Base-by-base conservation (phyloP, 1,140 invertebrate species). In the Zaprionus ornatus region DNA sequence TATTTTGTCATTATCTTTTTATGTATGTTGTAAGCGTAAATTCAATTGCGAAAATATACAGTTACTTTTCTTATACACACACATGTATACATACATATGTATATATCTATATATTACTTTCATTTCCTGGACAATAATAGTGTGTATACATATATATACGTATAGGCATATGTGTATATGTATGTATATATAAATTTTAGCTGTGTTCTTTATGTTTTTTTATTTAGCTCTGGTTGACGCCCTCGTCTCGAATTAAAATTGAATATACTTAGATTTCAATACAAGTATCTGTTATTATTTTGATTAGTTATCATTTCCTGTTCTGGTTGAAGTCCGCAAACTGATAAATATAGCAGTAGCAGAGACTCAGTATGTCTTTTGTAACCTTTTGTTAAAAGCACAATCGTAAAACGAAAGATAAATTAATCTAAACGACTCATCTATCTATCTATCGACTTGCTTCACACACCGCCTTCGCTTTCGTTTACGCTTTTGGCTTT, bases 41-140 rank as follows among this genome's bases (percentile, higher is more conserved):
- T 91, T 88, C 78, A 91, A 88, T 82, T 91, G 83, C 85, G 75
- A 88, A 81, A 88, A 84, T 91, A 81, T 91, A 86, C 82, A 87
- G 61, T 91, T 90, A 90, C 76, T 78, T 77, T 75, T 70, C 45
- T 74, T 77, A 79, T 65, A 74, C 60, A 80, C 50, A 74, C 56
- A 81, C 50, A 82, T 75, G 17, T 65, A 54, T 78, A 65, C 61
- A 63, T 70, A 65, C 63, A 65, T 73, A 76, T 71, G 62, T 72
- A 76, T 75, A 73, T 60, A 76, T 70, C 21, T 64, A 66, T 67
- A 77, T 80, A 55, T 56, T 63, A 74, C 60, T 63, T 67, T 54
- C 55, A 61, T 75, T 72, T 71, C 21, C 69, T 84, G 80, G 77
- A 90, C 84, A 86, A 88, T 86, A 84, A 81, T 85, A 77, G 29